Conservation (phyloP, 2,113 vertebrate genomes). For the Sapayoa aenigma region DNA sequence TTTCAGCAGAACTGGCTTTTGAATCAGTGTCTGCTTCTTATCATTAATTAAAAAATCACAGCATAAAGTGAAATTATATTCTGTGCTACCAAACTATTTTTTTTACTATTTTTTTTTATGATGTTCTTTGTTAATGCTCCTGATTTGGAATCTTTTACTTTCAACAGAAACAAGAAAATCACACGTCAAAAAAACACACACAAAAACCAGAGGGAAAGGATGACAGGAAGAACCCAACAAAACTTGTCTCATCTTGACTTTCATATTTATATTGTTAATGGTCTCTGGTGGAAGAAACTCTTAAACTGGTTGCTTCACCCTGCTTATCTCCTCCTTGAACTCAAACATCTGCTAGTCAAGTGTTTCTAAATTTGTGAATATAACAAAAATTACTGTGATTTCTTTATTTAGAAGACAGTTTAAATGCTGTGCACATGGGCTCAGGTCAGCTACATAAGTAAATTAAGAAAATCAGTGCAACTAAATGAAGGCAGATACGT, state of each 20-base stretch:
- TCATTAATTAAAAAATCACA: not conserved
- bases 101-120: not conserved
- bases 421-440: not conserved
- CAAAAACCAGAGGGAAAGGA: fast-evolving
- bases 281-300: not conserved
- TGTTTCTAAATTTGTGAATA: not conserved
- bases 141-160: not conserved
- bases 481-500: not conserved
- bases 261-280: not conserved
- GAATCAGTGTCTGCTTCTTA: not conserved
- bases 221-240: not conserved
- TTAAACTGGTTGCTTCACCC: not conserved
- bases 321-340: not conserved
- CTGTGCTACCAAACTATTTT: not conserved
- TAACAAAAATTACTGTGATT: not conserved
- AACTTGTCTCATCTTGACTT: not conserved
- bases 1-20: not conserved
- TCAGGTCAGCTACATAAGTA: not conserved
- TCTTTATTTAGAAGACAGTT: not conserved
- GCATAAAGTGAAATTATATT: not conserved
- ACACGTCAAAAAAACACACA: fast-evolving
- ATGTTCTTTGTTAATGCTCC: fast-evolving
- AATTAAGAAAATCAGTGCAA: not conserved
- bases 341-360: not conserved
- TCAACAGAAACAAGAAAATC: not conserved